Base-by-base conservation (phyloP, 2,113 vertebrate species). In the Serilophus lunatus region DNA sequence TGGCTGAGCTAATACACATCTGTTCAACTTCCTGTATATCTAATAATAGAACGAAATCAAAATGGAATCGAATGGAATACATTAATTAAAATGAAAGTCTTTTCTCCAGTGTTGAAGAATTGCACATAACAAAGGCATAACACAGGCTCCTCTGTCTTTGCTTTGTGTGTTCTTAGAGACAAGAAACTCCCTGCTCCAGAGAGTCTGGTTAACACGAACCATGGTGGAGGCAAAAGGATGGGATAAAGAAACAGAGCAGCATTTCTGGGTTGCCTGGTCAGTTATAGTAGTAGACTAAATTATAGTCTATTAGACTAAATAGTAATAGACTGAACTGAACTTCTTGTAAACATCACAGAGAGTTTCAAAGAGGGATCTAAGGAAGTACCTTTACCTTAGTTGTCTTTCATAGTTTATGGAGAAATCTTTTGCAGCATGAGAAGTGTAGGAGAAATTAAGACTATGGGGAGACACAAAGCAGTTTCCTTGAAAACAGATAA, bases 11-110 rank as follows among this genome's bases (percentile, higher is more conserved):
- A 36, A 51, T 49, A 42, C 60, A 42, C 83, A 92, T 92, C 93
- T 95, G 89, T 24, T 91, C 68, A 35, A 1, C 83, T 86, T 96
- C 76, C 88, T 86, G 54, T 70, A 8, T 74, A 18, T 79, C 76
- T 93, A 88, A 77, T 81, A 92, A 88, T 14, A 95, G 91, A 77
- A 33, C 23, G 80, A 81, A 88, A 88, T 93, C 51, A 81, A 93
- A 94, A 84, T 70, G 86, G 66, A 40, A 91, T 79, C 0, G 0
- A 90, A 83, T 77, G 77, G 72, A 71, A 75, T 75, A 38, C 47
- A 81, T 91, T 70, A 74, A 91, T 92, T 95, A 81, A 77, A 86
- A 86, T 70, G 60, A 54, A 96, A 86, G 69, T 59, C 26, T 47
- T 92, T 94, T 90, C 78, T 63, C 26, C 31, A 12, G 64, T 4